Base-by-base conservation (phyloP, 2,113 vertebrate species). In the Leptodactylus fuscus region DNA sequence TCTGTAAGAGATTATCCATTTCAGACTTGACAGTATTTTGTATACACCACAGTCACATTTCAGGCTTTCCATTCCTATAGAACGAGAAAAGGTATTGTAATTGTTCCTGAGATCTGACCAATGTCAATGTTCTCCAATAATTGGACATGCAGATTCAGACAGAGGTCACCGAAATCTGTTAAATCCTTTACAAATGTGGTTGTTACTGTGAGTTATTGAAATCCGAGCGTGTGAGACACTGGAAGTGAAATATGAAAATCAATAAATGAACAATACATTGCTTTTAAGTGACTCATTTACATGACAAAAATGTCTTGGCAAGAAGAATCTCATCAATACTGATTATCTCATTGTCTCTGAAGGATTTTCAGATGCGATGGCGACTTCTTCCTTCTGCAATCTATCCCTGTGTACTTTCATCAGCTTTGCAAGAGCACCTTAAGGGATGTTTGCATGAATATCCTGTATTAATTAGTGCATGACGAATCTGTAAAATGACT, bases 271-370 rank as follows among this genome's bases (percentile, higher is more conserved):
- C 55, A 80, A 80, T 80, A 24, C 77, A 60, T 79, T 44, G 55
- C 38, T 60, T 79, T 38, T 58, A 60, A 44, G 53, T 60, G 77
- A 80, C 53, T 80, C 34, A 80, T 80, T 80, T 80, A 44, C 53
- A 80, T 80, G 77, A 62, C 53, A 80, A 62, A 60, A 80, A 58
- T 44, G 34, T 62, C 77, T 44, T 80, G 77, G 77, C 77, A 80
- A 60, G 36, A 80, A 62, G 36, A 27, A 44, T 58, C n/a, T n/a
- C 76, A 58, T 80, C 77, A 80, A 80, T 80, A 62, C 77, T 62
- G 77, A 62, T 62, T 80, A 80, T 58, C n/a, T 60, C 51, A 62
- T 44, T 60, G 53, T 80, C 36, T 80, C 22, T 41, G 53, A 80
- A 38, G 24, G 77, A 80, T 80, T 80, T 62, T 80, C 55, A 58